These are phyloP conservation scores for Manis pentadactyla DNA, from an alignment of 2,797 vertebrate species.

Conservation along the genomic window DNA sequence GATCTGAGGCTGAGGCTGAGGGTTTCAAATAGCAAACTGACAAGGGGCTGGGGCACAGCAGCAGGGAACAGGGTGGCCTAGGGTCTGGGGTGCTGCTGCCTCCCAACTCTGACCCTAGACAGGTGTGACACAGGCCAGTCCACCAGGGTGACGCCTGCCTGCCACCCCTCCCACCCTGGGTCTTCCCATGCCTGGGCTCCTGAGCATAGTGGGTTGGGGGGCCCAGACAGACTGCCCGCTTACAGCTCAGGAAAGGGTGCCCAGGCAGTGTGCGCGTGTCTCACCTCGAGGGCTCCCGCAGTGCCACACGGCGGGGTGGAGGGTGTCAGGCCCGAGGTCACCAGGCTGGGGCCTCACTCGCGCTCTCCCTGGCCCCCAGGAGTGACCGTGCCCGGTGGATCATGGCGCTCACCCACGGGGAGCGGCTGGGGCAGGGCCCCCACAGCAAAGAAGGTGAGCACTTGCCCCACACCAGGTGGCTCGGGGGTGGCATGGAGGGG, in stretches of 20 bases:
- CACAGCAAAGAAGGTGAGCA: conserved; percentile 89
- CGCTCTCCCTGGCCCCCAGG: conserved; percentile 71
- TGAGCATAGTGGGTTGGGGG: rapidly evolving
- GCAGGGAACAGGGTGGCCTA: rapidly evolving
- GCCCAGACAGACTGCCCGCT: not conserved
- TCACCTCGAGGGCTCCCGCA: not conserved
- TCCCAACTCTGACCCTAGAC: rapidly evolving
- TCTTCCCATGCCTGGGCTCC: not conserved
- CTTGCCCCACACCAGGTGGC: too few relatives aligned
- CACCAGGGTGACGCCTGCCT: not conserved
- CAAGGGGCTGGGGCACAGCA: rapidly evolving
- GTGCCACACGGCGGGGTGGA: rapidly evolving
- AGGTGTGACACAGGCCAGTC: not conserved
- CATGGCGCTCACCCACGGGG: conserved; percentile 88
- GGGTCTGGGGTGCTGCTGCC: rapidly evolving
- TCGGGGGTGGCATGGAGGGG: not conserved
- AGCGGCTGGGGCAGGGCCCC: conserved; percentile 77
- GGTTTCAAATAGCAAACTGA: too few relatives aligned
- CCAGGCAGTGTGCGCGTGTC: rapidly evolving
- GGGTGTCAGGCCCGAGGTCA: not conserved
- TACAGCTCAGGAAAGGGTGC: rapidly evolving
- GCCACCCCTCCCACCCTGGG: not conserved
- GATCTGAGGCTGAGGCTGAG: rapidly evolving
- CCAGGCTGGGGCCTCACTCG: not conserved
- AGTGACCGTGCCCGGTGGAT: conserved; percentile 96